A percentile compares a stretch with the other conserved stretches of the same genome.
phyloP scores from a whole-genome alignment of 2,888 invertebrate species.

The Ophion ellenae region DNA sequence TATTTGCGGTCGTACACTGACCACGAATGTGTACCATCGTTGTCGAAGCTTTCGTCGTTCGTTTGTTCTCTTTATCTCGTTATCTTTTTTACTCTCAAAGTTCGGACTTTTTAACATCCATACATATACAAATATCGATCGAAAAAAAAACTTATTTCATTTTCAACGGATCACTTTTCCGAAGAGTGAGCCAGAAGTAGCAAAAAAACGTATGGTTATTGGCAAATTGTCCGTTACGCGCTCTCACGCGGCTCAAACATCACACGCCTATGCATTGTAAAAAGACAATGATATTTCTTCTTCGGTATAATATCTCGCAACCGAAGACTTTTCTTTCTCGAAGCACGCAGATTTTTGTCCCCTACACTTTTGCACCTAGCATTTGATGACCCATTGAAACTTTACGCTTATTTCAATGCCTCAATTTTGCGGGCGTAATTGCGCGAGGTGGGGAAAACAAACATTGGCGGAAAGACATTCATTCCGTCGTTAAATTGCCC shows the following conservation, averaged over 20 bases:
- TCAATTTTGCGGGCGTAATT: neutral
- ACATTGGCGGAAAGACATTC: neutral
- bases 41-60: conserved; percentile 24
- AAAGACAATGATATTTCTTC: neutral
- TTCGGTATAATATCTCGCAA: neutral
- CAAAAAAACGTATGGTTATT: neutral
- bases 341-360: neutral
- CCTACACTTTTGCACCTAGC: neutral
- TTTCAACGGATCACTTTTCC: neutral
- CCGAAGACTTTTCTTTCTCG: neutral
- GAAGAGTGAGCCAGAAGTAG: neutral
- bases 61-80: neutral
- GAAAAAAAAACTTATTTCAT: neutral
- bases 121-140: neutral
- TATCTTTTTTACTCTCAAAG: conserved; percentile 8
- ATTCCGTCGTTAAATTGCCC: neutral
- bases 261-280: conserved; percentile 34
- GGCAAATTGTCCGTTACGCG: conserved; percentile 9
- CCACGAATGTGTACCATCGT: conserved; percentile 59
- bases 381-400: neutral
- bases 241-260: conserved; percentile 8
- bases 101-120: neutral
- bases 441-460: neutral
- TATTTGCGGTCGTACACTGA: conserved; percentile 45
- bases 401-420: neutral